A percentile compares a stretch with the other conserved stretches of the same genome.
Evolutionary conservation across 35 echinoderm and acorn worm genomes (phyloP).

Genomic region (Diadema setosum): DNA sequence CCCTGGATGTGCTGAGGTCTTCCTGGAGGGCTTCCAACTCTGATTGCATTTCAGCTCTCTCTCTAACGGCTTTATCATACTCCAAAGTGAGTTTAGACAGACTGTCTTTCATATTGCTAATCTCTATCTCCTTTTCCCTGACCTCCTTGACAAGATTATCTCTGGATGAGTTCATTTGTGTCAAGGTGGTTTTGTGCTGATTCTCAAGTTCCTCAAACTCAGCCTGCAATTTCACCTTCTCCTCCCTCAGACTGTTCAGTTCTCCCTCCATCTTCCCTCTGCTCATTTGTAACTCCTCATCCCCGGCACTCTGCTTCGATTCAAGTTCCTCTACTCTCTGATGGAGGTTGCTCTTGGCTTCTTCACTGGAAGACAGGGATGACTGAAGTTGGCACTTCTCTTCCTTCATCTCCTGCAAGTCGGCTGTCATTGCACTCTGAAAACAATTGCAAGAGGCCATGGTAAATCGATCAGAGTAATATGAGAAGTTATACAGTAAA

Average conservation of each 20-base stretch:
- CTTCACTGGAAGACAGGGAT: not conserved
- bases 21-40: not conserved
- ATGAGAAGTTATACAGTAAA: not conserved
- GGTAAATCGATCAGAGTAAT: not conserved
- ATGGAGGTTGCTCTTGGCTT: not conserved
- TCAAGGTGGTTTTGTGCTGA: not conserved
- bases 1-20: not conserved
- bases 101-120: not conserved
- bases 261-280: constrained; percentile 4
- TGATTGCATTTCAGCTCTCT: not conserved
- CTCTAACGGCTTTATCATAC: not conserved
- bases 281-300: not conserved
- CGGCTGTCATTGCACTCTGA: not conserved
- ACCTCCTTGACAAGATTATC: constrained; percentile 11
- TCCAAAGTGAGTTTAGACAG: not conserved
- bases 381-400: not conserved
- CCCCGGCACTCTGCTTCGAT: not conserved
- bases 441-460: not conserved
- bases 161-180: constrained; percentile 6
- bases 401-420: not conserved
- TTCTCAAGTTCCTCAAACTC: not conserved
- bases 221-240: not conserved
- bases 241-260: not conserved
- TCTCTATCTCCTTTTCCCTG: not conserved
- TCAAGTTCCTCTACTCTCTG: not conserved